A percentile compares a stretch with the other conserved stretches of the same genome.
These are phyloP conservation scores for Neotoma lepida DNA, from an alignment of 2,113 vertebrate species.

Conservation along the genomic window DNA sequence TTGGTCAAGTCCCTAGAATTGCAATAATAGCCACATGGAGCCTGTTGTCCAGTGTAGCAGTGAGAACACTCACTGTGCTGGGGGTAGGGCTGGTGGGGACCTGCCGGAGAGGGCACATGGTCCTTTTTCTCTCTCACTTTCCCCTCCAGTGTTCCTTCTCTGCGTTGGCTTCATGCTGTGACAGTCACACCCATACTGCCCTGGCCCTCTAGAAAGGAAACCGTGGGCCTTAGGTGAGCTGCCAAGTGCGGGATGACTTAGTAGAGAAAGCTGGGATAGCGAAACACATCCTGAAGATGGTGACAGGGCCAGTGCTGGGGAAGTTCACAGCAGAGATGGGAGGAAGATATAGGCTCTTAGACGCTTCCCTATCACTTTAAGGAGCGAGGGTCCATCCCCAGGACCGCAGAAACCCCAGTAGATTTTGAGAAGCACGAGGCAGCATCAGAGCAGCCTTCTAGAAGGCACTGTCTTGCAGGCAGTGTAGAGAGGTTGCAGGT, in stretches of 20 bases:
- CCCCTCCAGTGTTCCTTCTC: neutral
- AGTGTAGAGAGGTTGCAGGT: neutral
- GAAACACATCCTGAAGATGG: conserved; percentile 43
- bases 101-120: neutral
- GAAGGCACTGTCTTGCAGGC: neutral
- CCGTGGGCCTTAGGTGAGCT: rapidly evolving
- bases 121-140: neutral
- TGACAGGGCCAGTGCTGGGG: neutral
- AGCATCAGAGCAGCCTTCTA: neutral
- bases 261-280: neutral
- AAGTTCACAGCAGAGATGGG: neutral
- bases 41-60: neutral
- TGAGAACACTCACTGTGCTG: rapidly evolving
- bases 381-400: neutral
- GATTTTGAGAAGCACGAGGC: neutral
- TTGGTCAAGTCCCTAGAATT: neutral
- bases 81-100: too few species aligned
- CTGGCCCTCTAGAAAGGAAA: neutral
- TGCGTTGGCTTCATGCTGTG: neutral
- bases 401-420: neutral
- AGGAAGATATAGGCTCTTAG: neutral
- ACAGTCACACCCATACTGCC: rapidly evolving
- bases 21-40: too few species aligned
- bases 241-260: neutral
- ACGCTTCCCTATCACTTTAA: neutral